Evolutionary conservation across 2,888 invertebrate species (phyloP), one percentile per base, ranked within the genome.

Genomic region (Philonicus albiceps): DNA sequence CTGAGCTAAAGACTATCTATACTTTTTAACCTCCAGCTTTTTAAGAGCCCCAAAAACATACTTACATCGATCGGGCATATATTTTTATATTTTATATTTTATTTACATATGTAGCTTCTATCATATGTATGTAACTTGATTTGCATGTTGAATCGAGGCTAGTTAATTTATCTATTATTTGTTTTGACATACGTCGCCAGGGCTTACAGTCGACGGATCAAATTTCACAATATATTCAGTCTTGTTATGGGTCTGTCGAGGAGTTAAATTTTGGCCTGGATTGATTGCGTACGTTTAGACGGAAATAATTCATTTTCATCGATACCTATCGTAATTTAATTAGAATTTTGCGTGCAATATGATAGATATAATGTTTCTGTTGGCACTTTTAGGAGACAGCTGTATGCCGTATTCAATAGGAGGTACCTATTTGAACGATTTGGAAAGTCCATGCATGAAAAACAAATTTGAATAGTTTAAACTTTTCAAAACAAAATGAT

Each of bases 101-200:
- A 37, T 37, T 37, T 37, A 37, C 37, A 11, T 64, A 64, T 64
- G 64, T 64, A 64, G 64, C 22, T 64, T 64, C 64, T 27, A 64
- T 22, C n/a, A 49, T n/a, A 49, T 16, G 49, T n/a, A 49, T 49
- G 49, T 76, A 43, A 19, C 40, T 40, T 76, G 5, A 78, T 78
- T 78, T 78, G 78, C 78, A 78, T 78, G 30, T n/a, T 2, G 16
- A 11, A 49, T 49, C 22, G 78, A 30, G 16, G 13, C 49, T 78
- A 78, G 43, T 30, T 27, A 78, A 78, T 49, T 78, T 78, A 78
- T 27, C 78, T 30, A 78, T 78, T 78, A 78, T 78, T 53, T 78
- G 78, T 49, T 49, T 43, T 78, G 78, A 78, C 49, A 49, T 78
- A 53, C 49, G 16, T 78, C 49, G 27, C 4, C 78, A 30, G 27